A percentile compares a stretch with the other conserved stretches of the same genome.
phyloP scores from a whole-genome alignment of 2,113 vertebrate species.

The Crypturellus undulatus region DNA sequence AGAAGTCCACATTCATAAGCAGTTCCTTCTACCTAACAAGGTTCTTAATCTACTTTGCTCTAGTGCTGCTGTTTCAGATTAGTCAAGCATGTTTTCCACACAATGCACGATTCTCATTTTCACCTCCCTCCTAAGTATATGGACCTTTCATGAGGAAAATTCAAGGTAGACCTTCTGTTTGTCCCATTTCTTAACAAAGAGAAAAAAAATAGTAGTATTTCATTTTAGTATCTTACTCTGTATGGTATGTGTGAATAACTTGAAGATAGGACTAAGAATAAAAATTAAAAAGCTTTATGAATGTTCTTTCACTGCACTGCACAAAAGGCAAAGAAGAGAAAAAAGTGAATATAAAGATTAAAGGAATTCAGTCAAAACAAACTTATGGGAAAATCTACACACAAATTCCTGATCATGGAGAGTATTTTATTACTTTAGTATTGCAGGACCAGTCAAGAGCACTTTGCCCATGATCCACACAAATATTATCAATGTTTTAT shows the following conservation, averaged over 20 bases:
- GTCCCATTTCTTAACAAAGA: neutral
- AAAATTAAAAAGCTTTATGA: neutral
- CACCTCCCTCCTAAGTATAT: neutral
- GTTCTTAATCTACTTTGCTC: neutral
- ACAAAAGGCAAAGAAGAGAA: neutral
- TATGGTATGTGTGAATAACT: accelerated
- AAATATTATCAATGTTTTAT: accelerated
- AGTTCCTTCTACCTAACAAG: neutral
- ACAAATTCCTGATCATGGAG: neutral
- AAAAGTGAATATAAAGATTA: neutral
- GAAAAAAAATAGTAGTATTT: neutral
- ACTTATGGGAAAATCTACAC: neutral
- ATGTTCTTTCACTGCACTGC: neutral
- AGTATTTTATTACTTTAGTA: neutral
- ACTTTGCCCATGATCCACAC: neutral
- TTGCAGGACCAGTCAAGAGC: neutral
- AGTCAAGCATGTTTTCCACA: neutral
- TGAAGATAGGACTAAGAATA: neutral
- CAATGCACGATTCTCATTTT: neutral
- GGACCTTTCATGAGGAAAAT: accelerated
- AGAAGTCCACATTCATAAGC: neutral
- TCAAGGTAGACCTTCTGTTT: neutral
- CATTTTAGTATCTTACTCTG: neutral
- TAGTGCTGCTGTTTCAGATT: neutral
- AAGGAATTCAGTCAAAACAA: neutral